phyloP scores from a whole-genome alignment of 2,113 vertebrate species.

The Corythoichthys haematopterus region DNA sequence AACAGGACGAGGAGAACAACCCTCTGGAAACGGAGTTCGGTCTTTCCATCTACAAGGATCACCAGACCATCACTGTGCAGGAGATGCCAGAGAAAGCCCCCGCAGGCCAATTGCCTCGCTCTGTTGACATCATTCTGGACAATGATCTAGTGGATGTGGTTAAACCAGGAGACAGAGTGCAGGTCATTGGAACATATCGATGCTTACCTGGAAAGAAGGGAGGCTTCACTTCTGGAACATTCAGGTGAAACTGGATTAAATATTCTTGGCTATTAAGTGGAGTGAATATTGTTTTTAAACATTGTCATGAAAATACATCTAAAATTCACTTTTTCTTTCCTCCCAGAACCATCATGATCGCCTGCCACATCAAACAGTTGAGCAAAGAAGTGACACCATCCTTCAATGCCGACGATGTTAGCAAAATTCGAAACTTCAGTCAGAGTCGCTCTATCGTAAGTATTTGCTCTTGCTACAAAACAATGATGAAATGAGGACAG shows the following conservation, averaged over 20 bases:
- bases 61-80: conserved; percentile 94
- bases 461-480: accelerated
- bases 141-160: conserved; percentile 89
- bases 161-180: conserved; percentile 90
- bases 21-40: conserved; percentile 94
- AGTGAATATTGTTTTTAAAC: neutral
- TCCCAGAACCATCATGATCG: conserved; percentile 88
- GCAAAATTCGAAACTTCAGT: conserved; percentile 93
- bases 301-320: neutral
- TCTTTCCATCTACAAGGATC: conserved; percentile 90
- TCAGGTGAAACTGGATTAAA: conserved; percentile 74
- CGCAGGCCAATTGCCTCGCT: conserved; percentile 93
- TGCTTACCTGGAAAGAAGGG: conserved; percentile 93
- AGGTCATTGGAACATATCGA: conserved; percentile 90
- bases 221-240: conserved; percentile 92
- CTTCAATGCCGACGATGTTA: conserved; percentile 85
- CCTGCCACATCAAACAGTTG: conserved; percentile 90
- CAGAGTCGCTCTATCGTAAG: conserved; percentile 79
- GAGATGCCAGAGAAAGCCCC: conserved; percentile 99
- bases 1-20: conserved; percentile 95
- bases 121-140: conserved; percentile 90
- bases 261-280: neutral
- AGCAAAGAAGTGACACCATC: conserved; percentile 81
- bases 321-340: accelerated
- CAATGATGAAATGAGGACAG: neutral